phyloP scores from a whole-genome alignment of 2,113 vertebrate genomes.

The Passer montanus region DNA sequence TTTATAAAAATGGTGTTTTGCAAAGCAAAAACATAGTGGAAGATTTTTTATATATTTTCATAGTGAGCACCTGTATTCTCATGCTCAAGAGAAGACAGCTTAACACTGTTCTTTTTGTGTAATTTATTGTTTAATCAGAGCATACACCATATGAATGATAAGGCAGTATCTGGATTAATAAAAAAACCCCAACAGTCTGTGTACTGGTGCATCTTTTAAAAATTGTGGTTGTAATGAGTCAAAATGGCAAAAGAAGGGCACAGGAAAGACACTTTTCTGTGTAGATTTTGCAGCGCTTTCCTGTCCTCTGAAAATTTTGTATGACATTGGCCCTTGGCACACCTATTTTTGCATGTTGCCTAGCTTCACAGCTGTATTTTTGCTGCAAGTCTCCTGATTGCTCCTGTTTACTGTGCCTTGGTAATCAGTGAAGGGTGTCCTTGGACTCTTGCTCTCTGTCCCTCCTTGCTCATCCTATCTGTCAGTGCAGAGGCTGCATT shows the following conservation, averaged over 20 bases:
- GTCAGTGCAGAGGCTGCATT: background rate
- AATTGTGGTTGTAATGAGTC: background rate
- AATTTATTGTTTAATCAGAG: background rate
- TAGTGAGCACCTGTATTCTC: background rate
- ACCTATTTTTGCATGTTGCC: background rate
- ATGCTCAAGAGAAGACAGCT: background rate
- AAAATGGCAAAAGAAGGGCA: background rate
- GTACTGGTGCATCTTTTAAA: background rate
- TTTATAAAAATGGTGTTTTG: background rate
- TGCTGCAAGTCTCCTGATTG: background rate
- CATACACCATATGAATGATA: background rate
- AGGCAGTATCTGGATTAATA: background rate
- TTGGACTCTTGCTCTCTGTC: background rate
- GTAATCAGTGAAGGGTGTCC: background rate
- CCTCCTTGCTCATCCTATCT: background rate
- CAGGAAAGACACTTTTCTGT: background rate
- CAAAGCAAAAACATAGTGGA: background rate
- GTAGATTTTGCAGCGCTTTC: background rate
- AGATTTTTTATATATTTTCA: background rate
- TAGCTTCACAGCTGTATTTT: background rate
- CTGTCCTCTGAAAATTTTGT: background rate
- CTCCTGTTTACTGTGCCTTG: background rate
- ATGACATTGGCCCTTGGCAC: background rate
- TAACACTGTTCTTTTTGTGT: background rate
- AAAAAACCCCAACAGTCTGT: accelerated